Evolutionary conservation across 1,140 invertebrate genomes (phyloP).

Genomic region (Rhopalosiphum padi): DNA sequence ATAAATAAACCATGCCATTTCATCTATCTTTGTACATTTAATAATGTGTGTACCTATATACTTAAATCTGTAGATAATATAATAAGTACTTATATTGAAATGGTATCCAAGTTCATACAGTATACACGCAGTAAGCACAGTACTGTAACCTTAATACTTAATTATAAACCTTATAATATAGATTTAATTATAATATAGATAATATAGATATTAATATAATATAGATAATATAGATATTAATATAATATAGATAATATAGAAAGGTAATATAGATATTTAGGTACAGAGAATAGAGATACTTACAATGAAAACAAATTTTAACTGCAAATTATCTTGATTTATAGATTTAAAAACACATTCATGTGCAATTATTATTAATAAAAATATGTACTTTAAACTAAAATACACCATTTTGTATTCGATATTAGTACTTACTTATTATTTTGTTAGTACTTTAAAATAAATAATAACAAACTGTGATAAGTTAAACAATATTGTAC

Average conservation of each 20-base stretch:
- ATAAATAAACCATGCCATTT: too few species aligned
- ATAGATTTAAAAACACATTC: not conserved
- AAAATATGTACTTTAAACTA: not conserved
- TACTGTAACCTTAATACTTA: not conserved
- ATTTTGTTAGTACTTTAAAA: not conserved
- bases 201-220: too few species aligned
- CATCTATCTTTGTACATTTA: too few species aligned
- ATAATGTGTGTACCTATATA: too few species aligned
- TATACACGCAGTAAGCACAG: not conserved
- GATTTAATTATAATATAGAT: too few species aligned
- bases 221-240: too few species aligned
- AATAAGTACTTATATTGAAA: too few species aligned
- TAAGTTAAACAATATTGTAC: not conserved
- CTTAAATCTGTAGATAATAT: too few species aligned
- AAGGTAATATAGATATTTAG: not conserved
- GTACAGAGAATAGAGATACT: not conserved
- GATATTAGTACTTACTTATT: not conserved
- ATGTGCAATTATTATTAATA: not conserved
- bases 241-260: too few species aligned
- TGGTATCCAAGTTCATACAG: too few species aligned
- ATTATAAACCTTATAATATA: not conserved
- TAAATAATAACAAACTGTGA: not conserved
- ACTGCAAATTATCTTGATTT: not conserved
- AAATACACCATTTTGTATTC: not conserved
- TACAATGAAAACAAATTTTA: constrained; percentile 52